Conservation (phyloP, 2,797 vertebrate genomes). For the Molossus alvarezi region DNA sequence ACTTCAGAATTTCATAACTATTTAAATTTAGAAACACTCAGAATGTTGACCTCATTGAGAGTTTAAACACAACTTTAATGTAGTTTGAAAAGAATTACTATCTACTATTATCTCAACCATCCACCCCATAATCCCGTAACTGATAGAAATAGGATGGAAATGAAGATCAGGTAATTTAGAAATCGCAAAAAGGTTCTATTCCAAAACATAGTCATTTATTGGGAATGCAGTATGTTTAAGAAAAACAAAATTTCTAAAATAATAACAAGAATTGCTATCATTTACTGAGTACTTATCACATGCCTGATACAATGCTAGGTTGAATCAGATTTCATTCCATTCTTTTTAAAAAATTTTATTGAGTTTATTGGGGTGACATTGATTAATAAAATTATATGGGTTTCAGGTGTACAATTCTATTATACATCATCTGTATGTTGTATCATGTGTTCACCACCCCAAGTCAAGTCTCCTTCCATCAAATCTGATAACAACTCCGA, state of each 20-base stretch:
- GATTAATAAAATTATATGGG: background rate
- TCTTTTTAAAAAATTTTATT: background rate
- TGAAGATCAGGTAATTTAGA: background rate
- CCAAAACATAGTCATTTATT: background rate
- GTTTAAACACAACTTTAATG: constrained; percentile 1
- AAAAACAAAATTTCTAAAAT: constrained; percentile 48
- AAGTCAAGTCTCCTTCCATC: background rate
- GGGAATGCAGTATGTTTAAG: background rate
- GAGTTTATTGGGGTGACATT: background rate
- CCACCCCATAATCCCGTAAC: background rate
- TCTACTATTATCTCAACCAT: background rate
- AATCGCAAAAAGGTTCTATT: background rate
- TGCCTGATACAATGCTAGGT: background rate
- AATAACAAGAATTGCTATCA: background rate
- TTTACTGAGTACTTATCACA: background rate
- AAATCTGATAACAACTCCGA: background rate
- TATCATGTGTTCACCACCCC: background rate
- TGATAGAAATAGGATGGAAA: constrained; percentile 1
- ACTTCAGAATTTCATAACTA: background rate
- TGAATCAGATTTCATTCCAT: background rate
- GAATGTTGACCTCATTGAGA: background rate
- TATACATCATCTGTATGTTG: background rate
- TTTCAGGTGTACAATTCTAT: background rate
- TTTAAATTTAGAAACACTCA: constrained; percentile 56
- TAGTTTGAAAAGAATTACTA: constrained; percentile 29